phyloP scores from a whole-genome alignment of 2,888 invertebrate species.

The Aphidoletes aphidimyza region DNA sequence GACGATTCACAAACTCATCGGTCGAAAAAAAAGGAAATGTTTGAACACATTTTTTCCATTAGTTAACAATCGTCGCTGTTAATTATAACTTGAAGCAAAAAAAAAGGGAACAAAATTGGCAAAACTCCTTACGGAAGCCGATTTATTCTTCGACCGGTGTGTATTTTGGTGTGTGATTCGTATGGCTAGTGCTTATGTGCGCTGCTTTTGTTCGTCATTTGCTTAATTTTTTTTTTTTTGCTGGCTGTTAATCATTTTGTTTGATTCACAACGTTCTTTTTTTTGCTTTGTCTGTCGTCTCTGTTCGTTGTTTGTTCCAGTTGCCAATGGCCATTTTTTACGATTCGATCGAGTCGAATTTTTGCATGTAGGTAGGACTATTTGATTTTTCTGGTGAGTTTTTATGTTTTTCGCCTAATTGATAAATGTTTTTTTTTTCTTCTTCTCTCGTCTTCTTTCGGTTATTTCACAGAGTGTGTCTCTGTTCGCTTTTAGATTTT shows the following conservation, averaged over 20 bases:
- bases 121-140: constrained; percentile 52
- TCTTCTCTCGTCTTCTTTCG: background rate
- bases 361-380: constrained; percentile 51
- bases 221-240: background rate
- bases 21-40: background rate
- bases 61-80: constrained; percentile 51
- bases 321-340: constrained; percentile 7
- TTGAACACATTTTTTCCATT: constrained; percentile 54
- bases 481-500: background rate
- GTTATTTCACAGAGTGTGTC: background rate
- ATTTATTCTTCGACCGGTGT: too few species aligned
- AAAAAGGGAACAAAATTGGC: background rate
- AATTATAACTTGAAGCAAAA: constrained; percentile 23
- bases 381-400: constrained; percentile 50
- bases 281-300: background rate
- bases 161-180: background rate
- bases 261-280: background rate
- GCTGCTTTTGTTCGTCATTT: background rate
- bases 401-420: constrained; percentile 53
- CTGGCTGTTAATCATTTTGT: constrained; percentile 47
- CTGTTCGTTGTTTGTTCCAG: background rate
- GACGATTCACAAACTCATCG: background rate
- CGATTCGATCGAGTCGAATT: constrained; percentile 41
- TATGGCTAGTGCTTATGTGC: background rate
- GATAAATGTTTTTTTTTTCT: constrained; percentile 25